Percentiles rank a stretch among this genome's conserved stretches.
Conservation (phyloP, 2,113 vertebrate genomes). For the Arenaria interpres region DNA sequence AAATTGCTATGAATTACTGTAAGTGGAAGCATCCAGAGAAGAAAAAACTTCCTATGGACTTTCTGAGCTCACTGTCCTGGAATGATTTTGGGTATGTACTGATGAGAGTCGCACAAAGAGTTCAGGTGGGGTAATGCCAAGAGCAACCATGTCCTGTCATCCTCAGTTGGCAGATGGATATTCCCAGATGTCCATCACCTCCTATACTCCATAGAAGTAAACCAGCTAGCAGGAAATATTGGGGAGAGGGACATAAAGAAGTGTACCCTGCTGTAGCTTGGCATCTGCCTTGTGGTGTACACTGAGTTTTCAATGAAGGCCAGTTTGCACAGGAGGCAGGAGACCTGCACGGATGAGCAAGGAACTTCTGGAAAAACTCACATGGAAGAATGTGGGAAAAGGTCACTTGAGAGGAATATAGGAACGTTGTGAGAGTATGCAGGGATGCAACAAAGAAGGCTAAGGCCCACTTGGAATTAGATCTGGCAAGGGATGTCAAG, state of each 20-base stretch:
- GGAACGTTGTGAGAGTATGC: background rate
- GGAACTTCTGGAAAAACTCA: background rate
- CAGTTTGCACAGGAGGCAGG: background rate
- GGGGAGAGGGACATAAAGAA: accelerated
- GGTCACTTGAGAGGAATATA: background rate
- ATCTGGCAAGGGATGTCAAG: background rate
- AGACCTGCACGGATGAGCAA: background rate
- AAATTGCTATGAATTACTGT: background rate
- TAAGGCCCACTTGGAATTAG: background rate
- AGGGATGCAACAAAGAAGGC: background rate
- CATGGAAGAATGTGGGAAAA: background rate
- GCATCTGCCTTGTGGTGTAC: background rate
- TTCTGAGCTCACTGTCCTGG: background rate
- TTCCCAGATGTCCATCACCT: background rate
- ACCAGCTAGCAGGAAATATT: background rate
- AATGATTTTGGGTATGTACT: background rate
- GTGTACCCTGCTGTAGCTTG: background rate
- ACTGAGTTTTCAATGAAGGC: background rate
- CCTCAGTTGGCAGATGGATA: background rate
- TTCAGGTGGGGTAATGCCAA: background rate
- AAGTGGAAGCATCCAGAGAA: background rate
- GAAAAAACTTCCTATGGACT: background rate
- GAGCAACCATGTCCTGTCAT: background rate
- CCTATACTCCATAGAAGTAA: background rate
- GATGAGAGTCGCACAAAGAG: background rate